phyloP scores from a whole-genome alignment of 2,797 vertebrate species.

The Tragopan temminckii region DNA sequence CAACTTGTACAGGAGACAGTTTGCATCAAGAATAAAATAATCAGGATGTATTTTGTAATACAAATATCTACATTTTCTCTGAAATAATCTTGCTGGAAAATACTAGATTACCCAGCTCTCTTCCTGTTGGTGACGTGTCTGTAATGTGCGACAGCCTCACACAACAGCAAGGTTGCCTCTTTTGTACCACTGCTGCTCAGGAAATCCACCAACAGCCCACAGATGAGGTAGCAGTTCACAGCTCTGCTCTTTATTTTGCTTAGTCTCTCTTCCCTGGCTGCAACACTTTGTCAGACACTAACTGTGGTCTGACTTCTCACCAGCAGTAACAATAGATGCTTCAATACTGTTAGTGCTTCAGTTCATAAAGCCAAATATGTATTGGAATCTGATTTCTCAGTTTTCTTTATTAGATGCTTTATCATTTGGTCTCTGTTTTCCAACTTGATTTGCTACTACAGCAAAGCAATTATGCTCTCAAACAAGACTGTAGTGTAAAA shows the following conservation, averaged over 20 bases:
- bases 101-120: background rate
- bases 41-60: background rate
- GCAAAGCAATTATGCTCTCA: background rate
- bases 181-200: background rate
- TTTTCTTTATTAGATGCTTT: constrained; percentile 15
- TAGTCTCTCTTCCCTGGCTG: background rate
- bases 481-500: background rate
- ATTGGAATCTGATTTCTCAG: constrained; percentile 12
- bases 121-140: background rate
- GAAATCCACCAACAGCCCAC: background rate
- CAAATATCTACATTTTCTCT: background rate
- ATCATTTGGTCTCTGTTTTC: background rate
- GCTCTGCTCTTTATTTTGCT: accelerated
- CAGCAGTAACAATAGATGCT: background rate
- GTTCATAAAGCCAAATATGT: constrained; percentile 27
- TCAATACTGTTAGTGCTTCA: background rate
- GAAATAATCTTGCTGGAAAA: background rate
- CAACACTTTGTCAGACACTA: background rate
- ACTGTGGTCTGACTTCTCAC: background rate
- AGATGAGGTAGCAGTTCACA: background rate
- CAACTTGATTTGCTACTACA: background rate
- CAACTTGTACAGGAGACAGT: background rate
- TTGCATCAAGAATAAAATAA: background rate
- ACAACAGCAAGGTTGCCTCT: background rate
- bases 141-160: accelerated